These are phyloP conservation scores for Antheraea pernyi DNA, from an alignment of 1,140 invertebrate genomes.

Conservation along the genomic window DNA sequence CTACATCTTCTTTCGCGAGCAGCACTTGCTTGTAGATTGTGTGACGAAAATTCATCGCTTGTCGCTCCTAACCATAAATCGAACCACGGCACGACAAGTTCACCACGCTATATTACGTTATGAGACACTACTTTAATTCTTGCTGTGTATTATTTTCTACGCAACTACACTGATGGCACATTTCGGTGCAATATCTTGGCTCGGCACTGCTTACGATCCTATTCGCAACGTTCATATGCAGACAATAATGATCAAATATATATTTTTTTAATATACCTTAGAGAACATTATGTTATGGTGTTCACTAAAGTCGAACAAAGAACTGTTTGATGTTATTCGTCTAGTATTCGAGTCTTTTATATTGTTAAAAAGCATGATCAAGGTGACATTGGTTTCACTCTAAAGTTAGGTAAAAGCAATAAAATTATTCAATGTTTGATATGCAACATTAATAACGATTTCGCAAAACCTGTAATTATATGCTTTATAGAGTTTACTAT, in stretches of 20 bases:
- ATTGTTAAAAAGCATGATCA: conserved; percentile 7
- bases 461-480: not conserved
- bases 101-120: too few relatives aligned
- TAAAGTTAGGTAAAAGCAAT: not conserved
- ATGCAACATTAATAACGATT: not conserved
- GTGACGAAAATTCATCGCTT: too few relatives aligned
- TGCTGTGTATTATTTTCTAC: too few relatives aligned
- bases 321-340: conserved; percentile 6
- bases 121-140: too few relatives aligned
- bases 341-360: conserved; percentile 8
- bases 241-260: not conserved
- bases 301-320: conserved; percentile 4
- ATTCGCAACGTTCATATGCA: not conserved
- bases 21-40: too few relatives aligned
- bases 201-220: too few relatives aligned
- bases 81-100: too few relatives aligned
- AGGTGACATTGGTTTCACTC: not conserved
- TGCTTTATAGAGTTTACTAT: too few relatives aligned
- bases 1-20: too few relatives aligned
- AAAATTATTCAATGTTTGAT: conserved; percentile 6
- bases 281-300: conserved; percentile 7
- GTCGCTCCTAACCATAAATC: too few relatives aligned
- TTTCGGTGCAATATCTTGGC: too few relatives aligned
- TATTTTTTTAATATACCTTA: not conserved
- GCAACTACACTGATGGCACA: too few relatives aligned